phyloP scores from a whole-genome alignment of 2,797 vertebrate species.

The Argentina silus region DNA sequence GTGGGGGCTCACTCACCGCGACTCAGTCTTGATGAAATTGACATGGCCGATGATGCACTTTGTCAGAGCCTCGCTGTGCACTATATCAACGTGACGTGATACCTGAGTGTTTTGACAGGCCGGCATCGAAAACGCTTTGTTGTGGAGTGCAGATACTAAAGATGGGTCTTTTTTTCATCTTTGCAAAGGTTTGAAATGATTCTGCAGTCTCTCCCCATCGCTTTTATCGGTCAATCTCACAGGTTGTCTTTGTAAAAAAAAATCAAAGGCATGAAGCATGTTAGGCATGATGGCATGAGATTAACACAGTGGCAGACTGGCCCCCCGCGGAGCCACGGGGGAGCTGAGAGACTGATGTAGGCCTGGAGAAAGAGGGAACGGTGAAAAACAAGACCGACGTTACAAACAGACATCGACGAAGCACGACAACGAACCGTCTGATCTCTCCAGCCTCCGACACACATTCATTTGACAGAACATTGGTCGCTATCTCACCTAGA shows the following conservation, averaged over 20 bases:
- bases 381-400: slow-evolving; percentile 48
- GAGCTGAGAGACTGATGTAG: slow-evolving; percentile 39
- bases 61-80: slow-evolving; percentile 41
- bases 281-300: slow-evolving; percentile 27
- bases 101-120: slow-evolving; percentile 45
- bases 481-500: too few relatives aligned
- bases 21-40: slow-evolving; percentile 6
- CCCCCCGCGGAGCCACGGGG: slow-evolving; percentile 46
- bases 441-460: too few relatives aligned
- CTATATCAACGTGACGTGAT: slow-evolving; percentile 1
- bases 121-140: too few relatives aligned
- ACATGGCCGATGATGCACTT: slow-evolving; percentile 35
- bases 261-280: slow-evolving; percentile 41
- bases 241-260: slow-evolving; percentile 42
- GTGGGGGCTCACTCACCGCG: too few relatives aligned
- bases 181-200: too few relatives aligned
- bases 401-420: slow-evolving; percentile 19
- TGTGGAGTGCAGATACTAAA: background rate
- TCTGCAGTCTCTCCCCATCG: too few relatives aligned
- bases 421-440: too few relatives aligned
- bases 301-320: slow-evolving; percentile 44
- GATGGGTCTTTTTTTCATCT: background rate
- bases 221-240: too few relatives aligned
- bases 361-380: slow-evolving; percentile 36
- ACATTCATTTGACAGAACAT: too few relatives aligned